Base-by-base conservation (phyloP, 37 sponge, comb jelly and placozoan species). In the Aphrocallistes beatrix region DNA sequence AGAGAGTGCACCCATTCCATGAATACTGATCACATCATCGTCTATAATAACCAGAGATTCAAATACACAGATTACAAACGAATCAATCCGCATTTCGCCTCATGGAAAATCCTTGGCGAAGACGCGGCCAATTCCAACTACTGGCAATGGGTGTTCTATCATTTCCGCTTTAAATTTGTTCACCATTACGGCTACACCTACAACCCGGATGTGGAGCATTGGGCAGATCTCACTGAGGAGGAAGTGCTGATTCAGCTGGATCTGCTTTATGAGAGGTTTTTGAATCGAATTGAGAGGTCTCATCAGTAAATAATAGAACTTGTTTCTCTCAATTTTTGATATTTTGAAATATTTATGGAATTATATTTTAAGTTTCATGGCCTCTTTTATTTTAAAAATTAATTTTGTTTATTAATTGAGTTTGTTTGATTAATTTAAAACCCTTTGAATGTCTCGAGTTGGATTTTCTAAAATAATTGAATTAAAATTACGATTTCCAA, bases 121-220 rank as follows among this genome's bases (percentile, higher is more conserved):
- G 75, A 60, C 34, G 75, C 75, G 1, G n/a, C n/a, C 25, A 30
- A 60, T 13, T 60, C 75, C 32, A 60, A 60, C 10, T 60, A 60
- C 75, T 60, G 75, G 75, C 75, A 60, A 60, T 60, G 75, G 75
- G 75, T 60, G n/a, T 60, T 60, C 34, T 60, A 60, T 30, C 25
- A 6, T 3, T 60, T 60, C 75, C 75, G 75, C 8, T 13, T 3
- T 30, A 30, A 60, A 13, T 60, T 60, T 60, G 34, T 60, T 3
- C 1, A 13, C 3, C 75, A 60, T 13, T 60, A 60, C 75, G n/a
- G n/a, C 25, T 60, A 60, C 34, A 3, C 10, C 6, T 60, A 60
- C n/a, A 60, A 60, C 75, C 75, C 17, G 25, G 17, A 21, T 60
- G n/a, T 60, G 3, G 75, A 60, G 75, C 10, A 60, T 30, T 60